Conservation (phyloP, 2,113 vertebrate species). For the Pelodiscus sinensis region DNA sequence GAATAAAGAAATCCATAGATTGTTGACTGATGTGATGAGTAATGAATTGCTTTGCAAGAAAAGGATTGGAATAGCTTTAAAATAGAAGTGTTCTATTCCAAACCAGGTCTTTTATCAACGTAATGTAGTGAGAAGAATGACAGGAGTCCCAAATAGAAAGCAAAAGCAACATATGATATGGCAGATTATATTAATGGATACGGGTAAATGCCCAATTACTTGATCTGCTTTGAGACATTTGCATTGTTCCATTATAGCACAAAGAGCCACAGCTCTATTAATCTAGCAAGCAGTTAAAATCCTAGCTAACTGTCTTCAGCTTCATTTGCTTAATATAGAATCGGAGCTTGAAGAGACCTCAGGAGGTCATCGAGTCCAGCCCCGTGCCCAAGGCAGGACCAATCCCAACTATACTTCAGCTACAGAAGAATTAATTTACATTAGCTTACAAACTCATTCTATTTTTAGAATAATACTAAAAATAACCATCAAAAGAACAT, state of each 20-base stretch:
- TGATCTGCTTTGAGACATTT: background rate
- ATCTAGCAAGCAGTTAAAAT: background rate
- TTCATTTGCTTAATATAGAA: background rate
- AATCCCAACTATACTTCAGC: too few relatives aligned
- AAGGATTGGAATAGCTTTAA: background rate
- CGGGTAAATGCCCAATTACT: background rate
- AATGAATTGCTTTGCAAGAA: background rate
- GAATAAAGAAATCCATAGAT: background rate
- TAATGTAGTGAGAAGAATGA: too few relatives aligned
- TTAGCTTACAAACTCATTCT: background rate
- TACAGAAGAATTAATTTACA: background rate
- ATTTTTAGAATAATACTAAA: background rate
- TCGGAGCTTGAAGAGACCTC: too few relatives aligned
- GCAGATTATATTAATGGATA: fast-evolving
- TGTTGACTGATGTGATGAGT: background rate
- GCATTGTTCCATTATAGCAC: background rate
- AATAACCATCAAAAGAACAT: background rate
- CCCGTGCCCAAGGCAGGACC: too few relatives aligned
- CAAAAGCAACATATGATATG: background rate
- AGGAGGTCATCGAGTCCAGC: too few relatives aligned
- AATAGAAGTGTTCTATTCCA: background rate
- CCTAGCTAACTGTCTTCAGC: background rate
- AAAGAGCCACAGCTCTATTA: background rate
- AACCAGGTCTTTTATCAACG: too few relatives aligned
- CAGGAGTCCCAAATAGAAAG: background rate